Percentiles rank a stretch among this genome's conserved stretches.
phyloP scores from a whole-genome alignment of 2,888 invertebrate species.

The Syrphus vitripennis region DNA sequence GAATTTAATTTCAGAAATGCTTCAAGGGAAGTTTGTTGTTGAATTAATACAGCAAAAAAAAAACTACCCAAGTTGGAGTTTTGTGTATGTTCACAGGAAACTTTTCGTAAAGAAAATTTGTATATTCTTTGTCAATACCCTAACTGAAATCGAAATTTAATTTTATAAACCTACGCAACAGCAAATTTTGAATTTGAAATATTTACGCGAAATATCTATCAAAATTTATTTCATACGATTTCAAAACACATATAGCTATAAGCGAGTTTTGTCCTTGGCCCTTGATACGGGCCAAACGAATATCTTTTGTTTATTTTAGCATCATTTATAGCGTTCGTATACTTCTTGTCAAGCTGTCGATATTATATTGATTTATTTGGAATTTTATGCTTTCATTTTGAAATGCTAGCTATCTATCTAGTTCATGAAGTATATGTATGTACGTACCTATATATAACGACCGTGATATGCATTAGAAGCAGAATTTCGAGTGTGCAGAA shows the following conservation, averaged over 20 bases:
- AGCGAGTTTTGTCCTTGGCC: constrained; percentile 8
- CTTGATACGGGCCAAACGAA: not conserved
- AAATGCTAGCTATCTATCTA: constrained; percentile 10
- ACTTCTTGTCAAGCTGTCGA: constrained; percentile 19
- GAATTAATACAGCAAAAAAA: no score
- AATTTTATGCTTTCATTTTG: constrained; percentile 18
- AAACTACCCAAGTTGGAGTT: no score
- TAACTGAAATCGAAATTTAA: no score
- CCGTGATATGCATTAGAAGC: constrained; percentile 9
- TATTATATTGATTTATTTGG: constrained; percentile 22
- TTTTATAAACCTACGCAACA: no score
- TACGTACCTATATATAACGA: not conserved
- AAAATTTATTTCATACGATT: not conserved
- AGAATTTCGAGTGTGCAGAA: constrained; percentile 10
- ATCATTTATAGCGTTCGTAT: constrained; percentile 5
- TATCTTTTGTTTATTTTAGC: constrained; percentile 2
- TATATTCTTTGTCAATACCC: no score
- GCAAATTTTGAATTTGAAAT: no score
- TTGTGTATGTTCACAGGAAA: no score
- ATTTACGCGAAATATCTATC: not conserved
- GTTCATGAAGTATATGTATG: not conserved
- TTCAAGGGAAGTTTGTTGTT: not conserved
- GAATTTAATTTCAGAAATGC: not conserved
- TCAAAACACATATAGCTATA: not conserved
- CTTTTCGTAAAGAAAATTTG: no score